Evolutionary conservation across 2,888 invertebrate genomes (phyloP).

Genomic region (Xylophagus ater): DNA sequence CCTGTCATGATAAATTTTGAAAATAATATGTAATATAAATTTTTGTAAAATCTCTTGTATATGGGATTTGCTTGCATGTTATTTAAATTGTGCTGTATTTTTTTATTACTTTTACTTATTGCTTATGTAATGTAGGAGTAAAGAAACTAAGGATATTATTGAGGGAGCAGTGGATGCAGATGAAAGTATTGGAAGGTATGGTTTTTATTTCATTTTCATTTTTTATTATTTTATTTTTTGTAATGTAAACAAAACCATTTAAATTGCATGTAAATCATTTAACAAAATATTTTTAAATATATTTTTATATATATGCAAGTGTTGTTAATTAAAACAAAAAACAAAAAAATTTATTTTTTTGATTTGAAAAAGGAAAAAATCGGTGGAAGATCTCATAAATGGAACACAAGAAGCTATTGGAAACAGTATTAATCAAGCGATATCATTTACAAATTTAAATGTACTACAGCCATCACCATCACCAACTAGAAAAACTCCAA

Average conservation of each 20-base stretch:
- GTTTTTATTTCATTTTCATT: neutral
- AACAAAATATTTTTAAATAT: neutral
- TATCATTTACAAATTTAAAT: conserved; percentile 46
- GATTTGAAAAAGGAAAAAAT: conserved; percentile 45
- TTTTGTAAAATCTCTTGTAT: no score
- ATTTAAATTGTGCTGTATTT: conserved; percentile 13
- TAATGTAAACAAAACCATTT: no score
- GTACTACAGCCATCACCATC: conserved; percentile 42
- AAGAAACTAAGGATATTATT: conserved; percentile 8
- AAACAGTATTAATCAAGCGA: conserved; percentile 51
- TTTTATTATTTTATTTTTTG: neutral
- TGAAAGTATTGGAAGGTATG: conserved; percentile 3
- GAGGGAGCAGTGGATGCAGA: conserved; percentile 7
- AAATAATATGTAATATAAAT: no score
- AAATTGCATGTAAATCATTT: neutral
- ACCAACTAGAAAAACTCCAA: conserved; percentile 16
- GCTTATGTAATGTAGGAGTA: conserved; percentile 14
- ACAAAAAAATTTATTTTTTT: conserved; percentile 5
- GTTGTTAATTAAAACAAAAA: no score
- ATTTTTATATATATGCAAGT: no score
- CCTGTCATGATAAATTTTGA: no score
- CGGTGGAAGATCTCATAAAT: conserved; percentile 52
- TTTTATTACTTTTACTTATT: conserved; percentile 9
- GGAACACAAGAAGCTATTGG: conserved; percentile 56
- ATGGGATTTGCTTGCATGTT: conserved; percentile 13